phyloP scores from a whole-genome alignment of 2,113 vertebrate genomes.

The Tetraodon nigroviridis region DNA sequence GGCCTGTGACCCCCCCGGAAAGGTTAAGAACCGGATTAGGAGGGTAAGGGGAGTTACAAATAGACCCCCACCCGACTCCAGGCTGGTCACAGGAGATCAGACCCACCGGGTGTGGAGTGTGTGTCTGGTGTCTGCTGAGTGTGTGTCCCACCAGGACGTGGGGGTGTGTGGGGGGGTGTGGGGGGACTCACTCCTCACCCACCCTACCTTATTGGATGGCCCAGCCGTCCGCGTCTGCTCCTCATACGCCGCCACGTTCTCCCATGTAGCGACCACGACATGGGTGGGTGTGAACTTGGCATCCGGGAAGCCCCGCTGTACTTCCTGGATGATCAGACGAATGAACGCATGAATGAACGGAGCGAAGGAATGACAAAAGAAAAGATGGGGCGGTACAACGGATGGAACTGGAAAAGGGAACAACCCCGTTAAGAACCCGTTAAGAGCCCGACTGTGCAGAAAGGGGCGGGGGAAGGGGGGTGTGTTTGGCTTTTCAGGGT shows the following conservation, averaged over 20 bases:
- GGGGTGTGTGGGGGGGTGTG: no score
- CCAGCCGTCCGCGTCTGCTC: constrained; percentile 61
- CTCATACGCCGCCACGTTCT: constrained; percentile 84
- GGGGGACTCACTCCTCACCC: no score
- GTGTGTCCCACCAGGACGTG: constrained; percentile 11
- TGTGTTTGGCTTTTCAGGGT: no score
- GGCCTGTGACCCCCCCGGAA: constrained; percentile 53
- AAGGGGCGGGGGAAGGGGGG: no score
- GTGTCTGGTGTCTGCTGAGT: no score
- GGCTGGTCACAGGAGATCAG: constrained; percentile 42
- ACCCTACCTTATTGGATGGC: constrained; percentile 76
- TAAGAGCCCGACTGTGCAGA: no score
- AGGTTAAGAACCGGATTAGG: constrained; percentile 62
- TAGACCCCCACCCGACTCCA: constrained; percentile 25
- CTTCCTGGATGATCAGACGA: constrained; percentile 62
- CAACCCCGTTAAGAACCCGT: constrained; percentile 14
- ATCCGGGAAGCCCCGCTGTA: constrained; percentile 80
- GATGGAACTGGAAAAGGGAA: background rate
- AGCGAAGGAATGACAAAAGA: background rate
- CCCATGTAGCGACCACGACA: constrained; percentile 86
- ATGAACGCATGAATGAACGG: constrained; percentile 30
- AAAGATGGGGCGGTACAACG: background rate
- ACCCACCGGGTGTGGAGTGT: constrained; percentile 43
- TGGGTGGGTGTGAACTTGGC: constrained; percentile 77
- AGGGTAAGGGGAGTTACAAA: constrained; percentile 48